Evolutionary conservation across 2,888 invertebrate species (phyloP).

Genomic region (Dione juno): DNA sequence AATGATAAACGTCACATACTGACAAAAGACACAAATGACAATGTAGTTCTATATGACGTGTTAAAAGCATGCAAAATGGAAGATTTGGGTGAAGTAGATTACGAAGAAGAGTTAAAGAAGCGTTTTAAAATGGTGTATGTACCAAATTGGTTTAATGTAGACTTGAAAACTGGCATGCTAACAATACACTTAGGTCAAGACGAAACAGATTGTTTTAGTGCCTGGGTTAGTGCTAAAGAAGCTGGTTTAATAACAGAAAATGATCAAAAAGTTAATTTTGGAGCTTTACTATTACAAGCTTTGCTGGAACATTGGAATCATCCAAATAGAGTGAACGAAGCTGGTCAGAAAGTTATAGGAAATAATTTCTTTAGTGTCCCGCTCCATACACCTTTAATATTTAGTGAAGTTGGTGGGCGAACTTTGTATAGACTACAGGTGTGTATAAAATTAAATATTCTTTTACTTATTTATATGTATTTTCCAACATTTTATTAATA

Average conservation of each 20-base stretch:
- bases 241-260: constrained; percentile 91
- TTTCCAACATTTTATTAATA: no score
- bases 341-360: constrained; percentile 88
- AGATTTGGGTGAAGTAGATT: constrained; percentile 95
- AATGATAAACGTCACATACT: constrained; percentile 98
- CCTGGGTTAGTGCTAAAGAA: constrained; percentile 99
- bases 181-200: constrained; percentile 98
- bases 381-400: constrained; percentile 97
- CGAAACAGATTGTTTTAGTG: constrained; percentile 98
- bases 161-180: constrained; percentile 99
- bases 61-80: constrained; percentile 94
- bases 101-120: constrained; percentile 96
- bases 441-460: neutral
- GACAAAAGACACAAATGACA: constrained; percentile 95
- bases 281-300: constrained; percentile 95
- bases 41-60: constrained; percentile 95
- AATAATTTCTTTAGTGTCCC: constrained; percentile 95
- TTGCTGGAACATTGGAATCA: constrained; percentile 97
- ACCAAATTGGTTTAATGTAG: constrained; percentile 99
- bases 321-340: constrained; percentile 85
- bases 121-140: constrained; percentile 96
- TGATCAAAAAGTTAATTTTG: constrained; percentile 97
- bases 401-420: constrained; percentile 97
- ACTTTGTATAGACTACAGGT: constrained; percentile 92
- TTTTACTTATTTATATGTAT: no score